Conservation (phyloP, 1,140 invertebrate genomes). For the Dendroctonus ponderosae region DNA sequence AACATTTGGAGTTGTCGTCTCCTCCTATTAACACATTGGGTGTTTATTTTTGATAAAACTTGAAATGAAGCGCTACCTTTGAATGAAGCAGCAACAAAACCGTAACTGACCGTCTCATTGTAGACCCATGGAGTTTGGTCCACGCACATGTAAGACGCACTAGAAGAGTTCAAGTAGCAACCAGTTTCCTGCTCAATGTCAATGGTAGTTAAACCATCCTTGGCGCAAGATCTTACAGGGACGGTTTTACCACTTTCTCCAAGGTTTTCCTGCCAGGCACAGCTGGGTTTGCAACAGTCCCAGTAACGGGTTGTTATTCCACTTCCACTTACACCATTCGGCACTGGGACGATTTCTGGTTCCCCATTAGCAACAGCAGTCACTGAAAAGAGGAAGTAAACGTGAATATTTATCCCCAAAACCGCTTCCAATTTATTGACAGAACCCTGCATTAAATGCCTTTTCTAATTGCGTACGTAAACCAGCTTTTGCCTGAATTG, state of each 20-base stretch:
- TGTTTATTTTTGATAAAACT: neutral
- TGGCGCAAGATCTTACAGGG: slow-evolving; percentile 24
- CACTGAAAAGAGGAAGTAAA: too few species aligned
- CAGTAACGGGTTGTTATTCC: slow-evolving; percentile 30
- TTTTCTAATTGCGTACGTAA: too few species aligned
- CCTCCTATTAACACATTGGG: neutral
- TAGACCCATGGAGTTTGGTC: slow-evolving; percentile 17
- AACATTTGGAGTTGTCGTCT: slow-evolving; percentile 17
- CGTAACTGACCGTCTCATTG: slow-evolving; percentile 23
- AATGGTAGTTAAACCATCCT: slow-evolving; percentile 23
- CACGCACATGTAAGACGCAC: slow-evolving; percentile 25
- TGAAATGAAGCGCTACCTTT: slow-evolving; percentile 4
- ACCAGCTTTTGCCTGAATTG: too few species aligned
- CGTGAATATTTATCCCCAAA: too few species aligned
- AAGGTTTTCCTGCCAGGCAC: slow-evolving; percentile 15
- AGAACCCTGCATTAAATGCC: too few species aligned
- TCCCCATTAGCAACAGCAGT: neutral
- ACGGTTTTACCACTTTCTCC: slow-evolving; percentile 5
- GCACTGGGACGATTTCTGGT: slow-evolving; percentile 7
- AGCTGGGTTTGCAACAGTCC: slow-evolving; percentile 18
- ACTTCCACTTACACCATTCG: slow-evolving; percentile 15
- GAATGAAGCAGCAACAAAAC: slow-evolving; percentile 31
- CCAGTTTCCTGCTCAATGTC: slow-evolving; percentile 23
- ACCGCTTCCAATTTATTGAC: too few species aligned
- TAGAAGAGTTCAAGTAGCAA: slow-evolving; percentile 15